These are phyloP conservation scores for Drosophila heteroneura DNA, from an alignment of 2,888 invertebrate species.

Conservation along the genomic window DNA sequence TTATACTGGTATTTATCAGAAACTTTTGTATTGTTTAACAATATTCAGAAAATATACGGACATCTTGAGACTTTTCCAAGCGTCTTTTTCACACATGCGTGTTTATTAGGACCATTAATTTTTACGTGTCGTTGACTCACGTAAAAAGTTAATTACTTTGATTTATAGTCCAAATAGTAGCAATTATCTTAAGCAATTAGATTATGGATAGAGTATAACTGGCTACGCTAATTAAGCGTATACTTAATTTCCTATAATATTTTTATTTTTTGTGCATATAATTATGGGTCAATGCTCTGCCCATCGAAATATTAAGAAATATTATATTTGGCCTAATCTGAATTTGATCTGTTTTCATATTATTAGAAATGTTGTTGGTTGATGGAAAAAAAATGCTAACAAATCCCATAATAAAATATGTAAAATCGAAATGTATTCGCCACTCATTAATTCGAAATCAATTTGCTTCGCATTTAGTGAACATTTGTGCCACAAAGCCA, in stretches of 20 bases:
- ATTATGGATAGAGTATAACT: background rate
- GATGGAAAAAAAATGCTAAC: no score
- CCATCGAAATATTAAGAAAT: no score
- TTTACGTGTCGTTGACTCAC: background rate
- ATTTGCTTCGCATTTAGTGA: background rate
- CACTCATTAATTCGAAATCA: background rate
- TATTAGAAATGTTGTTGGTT: background rate
- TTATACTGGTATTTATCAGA: background rate
- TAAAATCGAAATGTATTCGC: slow-evolving; percentile 1
- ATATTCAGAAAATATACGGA: background rate
- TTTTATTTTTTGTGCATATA: no score
- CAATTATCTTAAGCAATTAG: background rate
- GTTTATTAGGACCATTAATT: background rate
- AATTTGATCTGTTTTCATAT: background rate
- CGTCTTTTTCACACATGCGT: background rate
- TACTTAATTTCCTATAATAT: background rate
- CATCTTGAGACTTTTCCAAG: background rate
- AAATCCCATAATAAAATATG: slow-evolving; percentile 1
- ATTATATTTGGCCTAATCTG: background rate
- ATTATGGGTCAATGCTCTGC: no score
- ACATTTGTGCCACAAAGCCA: background rate
- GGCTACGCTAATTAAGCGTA: background rate
- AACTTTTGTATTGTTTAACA: background rate
- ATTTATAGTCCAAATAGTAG: background rate
- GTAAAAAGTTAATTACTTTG: background rate